Conservation (phyloP, 2,797 vertebrate species). For the Chloroceryle amazona region DNA sequence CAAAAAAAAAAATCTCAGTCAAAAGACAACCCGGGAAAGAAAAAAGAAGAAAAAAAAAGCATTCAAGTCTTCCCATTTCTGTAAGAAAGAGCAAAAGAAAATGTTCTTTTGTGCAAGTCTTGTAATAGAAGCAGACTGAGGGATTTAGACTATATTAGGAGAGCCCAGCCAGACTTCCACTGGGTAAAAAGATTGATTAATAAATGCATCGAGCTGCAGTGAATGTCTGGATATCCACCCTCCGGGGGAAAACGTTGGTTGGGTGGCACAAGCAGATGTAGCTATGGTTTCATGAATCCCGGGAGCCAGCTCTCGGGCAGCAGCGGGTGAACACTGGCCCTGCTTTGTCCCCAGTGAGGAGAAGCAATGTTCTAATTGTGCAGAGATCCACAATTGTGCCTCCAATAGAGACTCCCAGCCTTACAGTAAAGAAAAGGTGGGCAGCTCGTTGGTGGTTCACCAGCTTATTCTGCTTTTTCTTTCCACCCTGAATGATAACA, state of each 20-base stretch:
- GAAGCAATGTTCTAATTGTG: neutral
- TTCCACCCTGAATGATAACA: neutral
- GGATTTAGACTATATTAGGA: neutral
- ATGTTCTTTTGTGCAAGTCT: conserved; percentile 20
- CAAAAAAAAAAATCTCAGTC: conserved; percentile 20
- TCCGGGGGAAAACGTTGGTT: neutral
- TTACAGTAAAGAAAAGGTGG: conserved; percentile 33
- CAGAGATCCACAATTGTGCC: neutral
- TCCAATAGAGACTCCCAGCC: neutral
- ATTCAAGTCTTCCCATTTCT: conserved; percentile 17
- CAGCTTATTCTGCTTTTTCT: neutral
- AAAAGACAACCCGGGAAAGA: neutral
- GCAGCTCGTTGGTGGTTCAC: neutral
- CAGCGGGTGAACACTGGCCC: neutral
- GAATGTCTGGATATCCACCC: neutral
- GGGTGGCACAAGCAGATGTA: conserved; percentile 22
- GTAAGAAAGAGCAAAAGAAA: conserved; percentile 4
- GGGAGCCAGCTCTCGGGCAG: neutral
- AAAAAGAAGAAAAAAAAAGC: neutral
- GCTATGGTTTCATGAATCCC: neutral
- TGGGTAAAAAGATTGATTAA: conserved; percentile 8
- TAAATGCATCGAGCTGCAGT: conserved; percentile 11
- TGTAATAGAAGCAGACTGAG: neutral
- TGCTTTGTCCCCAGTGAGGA: neutral
- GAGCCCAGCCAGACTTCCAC: conserved; percentile 14